Conservation (phyloP, 1,140 invertebrate genomes). For the Heliconius melpomene region DNA sequence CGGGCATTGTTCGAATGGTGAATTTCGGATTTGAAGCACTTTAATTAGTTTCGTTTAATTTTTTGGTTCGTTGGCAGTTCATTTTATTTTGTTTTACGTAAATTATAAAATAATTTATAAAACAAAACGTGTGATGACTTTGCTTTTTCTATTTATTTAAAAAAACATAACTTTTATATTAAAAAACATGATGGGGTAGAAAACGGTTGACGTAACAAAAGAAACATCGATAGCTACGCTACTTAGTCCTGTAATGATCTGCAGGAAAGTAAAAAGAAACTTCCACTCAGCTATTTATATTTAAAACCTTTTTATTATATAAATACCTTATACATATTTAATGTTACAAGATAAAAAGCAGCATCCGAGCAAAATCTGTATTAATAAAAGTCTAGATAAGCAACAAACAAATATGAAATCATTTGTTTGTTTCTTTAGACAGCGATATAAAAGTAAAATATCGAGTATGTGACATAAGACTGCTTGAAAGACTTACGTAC, state of each 20-base stretch:
- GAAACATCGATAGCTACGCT: too few relatives aligned
- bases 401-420: conserved; percentile 12
- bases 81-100: neutral
- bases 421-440: conserved; percentile 18
- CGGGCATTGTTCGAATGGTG: conserved; percentile 22
- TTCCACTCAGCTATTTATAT: too few relatives aligned
- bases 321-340: too few relatives aligned
- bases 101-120: neutral
- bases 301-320: too few relatives aligned
- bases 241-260: too few relatives aligned
- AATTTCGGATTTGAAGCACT: neutral
- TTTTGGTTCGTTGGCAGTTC: neutral
- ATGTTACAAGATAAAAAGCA: neutral
- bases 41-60: neutral
- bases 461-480: conserved; percentile 43
- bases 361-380: neutral
- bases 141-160: too few relatives aligned
- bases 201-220: too few relatives aligned
- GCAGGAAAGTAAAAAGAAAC: too few relatives aligned
- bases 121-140: neutral
- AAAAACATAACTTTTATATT: too few relatives aligned
- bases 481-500: conserved; percentile 41
- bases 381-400: conserved; percentile 18
- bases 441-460: conserved; percentile 30
- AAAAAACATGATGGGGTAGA: too few relatives aligned